A percentile compares a stretch with the other conserved stretches of the same genome.
Evolutionary conservation across 2,797 vertebrate species (phyloP).

Genomic region (Cetoscarus ocellatus): DNA sequence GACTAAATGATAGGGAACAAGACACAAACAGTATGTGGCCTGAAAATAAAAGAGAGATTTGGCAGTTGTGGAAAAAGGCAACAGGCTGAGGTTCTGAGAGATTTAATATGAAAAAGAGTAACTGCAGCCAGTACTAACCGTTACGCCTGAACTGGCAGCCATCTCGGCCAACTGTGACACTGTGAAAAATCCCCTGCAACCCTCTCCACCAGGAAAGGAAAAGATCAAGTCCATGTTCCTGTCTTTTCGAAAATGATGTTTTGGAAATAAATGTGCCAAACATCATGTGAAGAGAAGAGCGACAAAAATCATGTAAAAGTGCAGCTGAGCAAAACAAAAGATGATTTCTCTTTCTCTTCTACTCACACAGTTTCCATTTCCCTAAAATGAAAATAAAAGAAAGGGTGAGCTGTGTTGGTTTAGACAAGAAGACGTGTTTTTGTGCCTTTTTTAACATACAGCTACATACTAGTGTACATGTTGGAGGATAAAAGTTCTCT

Average conservation of each 20-base stretch:
- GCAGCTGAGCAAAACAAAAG: background rate
- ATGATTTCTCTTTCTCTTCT: background rate
- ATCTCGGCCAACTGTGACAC: conserved; percentile 91
- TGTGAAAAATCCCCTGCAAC: conserved; percentile 87
- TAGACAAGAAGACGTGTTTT: background rate
- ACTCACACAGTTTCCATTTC: conserved; percentile 69
- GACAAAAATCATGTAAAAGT: background rate
- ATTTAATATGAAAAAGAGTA: conserved; percentile 11
- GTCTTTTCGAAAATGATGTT: conserved; percentile 40
- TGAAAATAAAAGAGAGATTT: background rate
- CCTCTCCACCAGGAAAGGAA: conserved; percentile 87
- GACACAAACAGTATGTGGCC: background rate
- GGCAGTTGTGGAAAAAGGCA: background rate
- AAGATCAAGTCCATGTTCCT: conserved; percentile 91
- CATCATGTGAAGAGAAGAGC: conserved; percentile 8
- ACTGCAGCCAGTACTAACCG: conserved; percentile 73
- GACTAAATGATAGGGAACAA: conserved; percentile 12
- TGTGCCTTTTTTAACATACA: background rate
- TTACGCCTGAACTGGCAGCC: conserved; percentile 88
- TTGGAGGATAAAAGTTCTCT: too few relatives aligned
- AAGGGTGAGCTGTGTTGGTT: background rate
- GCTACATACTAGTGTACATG: background rate
- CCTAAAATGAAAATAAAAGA: conserved; percentile 61
- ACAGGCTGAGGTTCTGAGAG: conserved; percentile 13
- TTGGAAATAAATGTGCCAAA: conserved; percentile 5